A percentile compares a stretch with the other conserved stretches of the same genome.
These are phyloP conservation scores for Mus pahari DNA, from an alignment of 2,113 vertebrate genomes.

Conservation along the genomic window DNA sequence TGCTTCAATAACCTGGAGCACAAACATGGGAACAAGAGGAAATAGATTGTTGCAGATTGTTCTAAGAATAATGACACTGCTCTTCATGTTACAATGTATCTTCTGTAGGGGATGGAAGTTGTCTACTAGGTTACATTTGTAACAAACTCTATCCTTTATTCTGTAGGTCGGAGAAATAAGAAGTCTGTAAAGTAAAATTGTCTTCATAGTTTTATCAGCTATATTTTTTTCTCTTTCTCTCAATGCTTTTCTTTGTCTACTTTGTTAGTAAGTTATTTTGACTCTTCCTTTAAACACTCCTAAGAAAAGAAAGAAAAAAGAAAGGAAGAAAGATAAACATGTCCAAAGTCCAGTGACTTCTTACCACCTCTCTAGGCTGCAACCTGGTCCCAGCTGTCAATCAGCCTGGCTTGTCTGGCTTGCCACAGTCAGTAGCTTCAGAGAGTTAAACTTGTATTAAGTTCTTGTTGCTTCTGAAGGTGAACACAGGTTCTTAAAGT, in stretches of 20 bases:
- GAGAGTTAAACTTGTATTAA: background rate
- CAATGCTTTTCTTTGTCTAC: background rate
- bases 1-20: slow-evolving; percentile 1
- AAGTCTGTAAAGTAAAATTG: background rate
- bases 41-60: background rate
- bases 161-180: background rate
- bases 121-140: background rate
- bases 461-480: background rate
- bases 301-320: background rate
- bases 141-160: slow-evolving; percentile 1
- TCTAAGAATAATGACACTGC: background rate
- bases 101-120: background rate
- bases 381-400: background rate
- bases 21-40: background rate
- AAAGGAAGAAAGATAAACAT: background rate
- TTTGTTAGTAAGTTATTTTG: background rate
- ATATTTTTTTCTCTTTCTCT: background rate
- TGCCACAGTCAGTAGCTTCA: background rate
- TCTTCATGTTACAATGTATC: background rate
- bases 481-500: background rate
- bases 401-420: background rate
- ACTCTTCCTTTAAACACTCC: background rate
- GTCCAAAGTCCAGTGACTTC: background rate
- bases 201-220: background rate
- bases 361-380: background rate